These are phyloP conservation scores for Zapornia atra DNA, from an alignment of 2,113 vertebrate species.

Conservation along the genomic window DNA sequence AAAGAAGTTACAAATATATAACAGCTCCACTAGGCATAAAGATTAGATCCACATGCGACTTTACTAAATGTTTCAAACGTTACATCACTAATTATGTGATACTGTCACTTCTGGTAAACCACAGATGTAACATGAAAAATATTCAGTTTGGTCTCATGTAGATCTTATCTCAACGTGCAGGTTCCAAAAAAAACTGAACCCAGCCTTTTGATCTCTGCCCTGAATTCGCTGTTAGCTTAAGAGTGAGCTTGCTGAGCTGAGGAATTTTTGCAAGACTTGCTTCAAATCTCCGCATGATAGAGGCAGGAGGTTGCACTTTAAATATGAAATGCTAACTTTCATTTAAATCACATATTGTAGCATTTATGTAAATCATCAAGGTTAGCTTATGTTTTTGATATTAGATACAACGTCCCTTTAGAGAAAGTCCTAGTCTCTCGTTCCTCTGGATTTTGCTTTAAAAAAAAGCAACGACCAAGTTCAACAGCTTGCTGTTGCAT, in stretches of 20 bases:
- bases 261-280: conserved; percentile 53
- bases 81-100: conserved; percentile 67
- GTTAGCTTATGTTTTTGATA: conserved; percentile 51
- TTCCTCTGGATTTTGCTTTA: conserved; percentile 4
- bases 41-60: conserved; percentile 61
- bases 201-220: conserved; percentile 60
- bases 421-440: conserved; percentile 20
- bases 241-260: conserved; percentile 47
- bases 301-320: conserved; percentile 45
- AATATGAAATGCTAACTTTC: conserved; percentile 48
- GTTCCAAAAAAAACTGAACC: conserved; percentile 52
- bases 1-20: conserved; percentile 38
- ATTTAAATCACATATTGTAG: conserved; percentile 49
- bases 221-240: conserved; percentile 57
- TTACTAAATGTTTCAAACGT: conserved; percentile 46
- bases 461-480: conserved; percentile 39
- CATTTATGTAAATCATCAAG: conserved; percentile 56
- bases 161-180: conserved; percentile 55
- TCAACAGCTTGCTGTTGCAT: neutral
- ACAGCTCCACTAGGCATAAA: conserved; percentile 42
- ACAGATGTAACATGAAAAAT: conserved; percentile 65
- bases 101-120: conserved; percentile 63
- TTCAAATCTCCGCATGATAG: conserved; percentile 56
- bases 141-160: conserved; percentile 57
- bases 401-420: neutral